phyloP scores from a whole-genome alignment of 2,888 invertebrate genomes.

The Macropis europaea region DNA sequence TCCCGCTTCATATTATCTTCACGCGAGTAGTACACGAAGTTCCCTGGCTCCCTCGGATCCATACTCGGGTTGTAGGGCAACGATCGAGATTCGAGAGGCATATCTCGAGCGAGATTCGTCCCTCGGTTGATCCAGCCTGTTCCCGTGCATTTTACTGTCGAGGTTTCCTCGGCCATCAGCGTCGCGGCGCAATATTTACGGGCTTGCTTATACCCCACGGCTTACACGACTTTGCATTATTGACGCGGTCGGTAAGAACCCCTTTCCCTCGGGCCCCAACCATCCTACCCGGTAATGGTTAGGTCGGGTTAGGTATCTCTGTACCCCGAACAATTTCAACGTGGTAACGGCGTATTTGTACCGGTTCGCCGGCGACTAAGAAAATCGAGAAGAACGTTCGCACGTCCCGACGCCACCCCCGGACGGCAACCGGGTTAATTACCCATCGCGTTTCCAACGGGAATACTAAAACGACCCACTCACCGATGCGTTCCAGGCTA shows the following conservation, averaged over 20 bases:
- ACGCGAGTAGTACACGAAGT: too few relatives aligned
- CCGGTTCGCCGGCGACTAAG: conserved; percentile 49
- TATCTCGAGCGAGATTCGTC: conserved; percentile 3
- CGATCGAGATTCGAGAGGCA: background rate
- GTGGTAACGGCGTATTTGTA: conserved; percentile 35
- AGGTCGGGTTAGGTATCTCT: too few relatives aligned
- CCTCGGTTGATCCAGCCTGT: background rate
- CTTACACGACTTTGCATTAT: conserved; percentile 58
- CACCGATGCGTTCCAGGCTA: background rate
- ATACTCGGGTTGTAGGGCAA: too few relatives aligned
- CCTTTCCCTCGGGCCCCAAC: conserved; percentile 24
- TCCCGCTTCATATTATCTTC: too few relatives aligned
- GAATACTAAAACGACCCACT: conserved; percentile 35
- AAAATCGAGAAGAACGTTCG: conserved; percentile 42
- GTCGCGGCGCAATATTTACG: conserved; percentile 54
- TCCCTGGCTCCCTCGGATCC: too few relatives aligned
- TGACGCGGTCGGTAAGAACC: conserved; percentile 54
- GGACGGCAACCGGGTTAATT: conserved; percentile 54
- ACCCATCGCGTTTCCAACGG: conserved; percentile 39
- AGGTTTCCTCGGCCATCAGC: conserved; percentile 34
- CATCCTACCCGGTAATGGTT: conserved; percentile 47
- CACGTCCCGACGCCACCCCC: conserved; percentile 29
- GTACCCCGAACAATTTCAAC: conserved; percentile 54
- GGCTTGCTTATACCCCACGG: conserved; percentile 42
- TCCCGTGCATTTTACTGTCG: conserved; percentile 27